A percentile compares a stretch with the other conserved stretches of the same genome.
phyloP scores from a whole-genome alignment of 1,140 invertebrate genomes.

The Dendroctonus ponderosae region DNA sequence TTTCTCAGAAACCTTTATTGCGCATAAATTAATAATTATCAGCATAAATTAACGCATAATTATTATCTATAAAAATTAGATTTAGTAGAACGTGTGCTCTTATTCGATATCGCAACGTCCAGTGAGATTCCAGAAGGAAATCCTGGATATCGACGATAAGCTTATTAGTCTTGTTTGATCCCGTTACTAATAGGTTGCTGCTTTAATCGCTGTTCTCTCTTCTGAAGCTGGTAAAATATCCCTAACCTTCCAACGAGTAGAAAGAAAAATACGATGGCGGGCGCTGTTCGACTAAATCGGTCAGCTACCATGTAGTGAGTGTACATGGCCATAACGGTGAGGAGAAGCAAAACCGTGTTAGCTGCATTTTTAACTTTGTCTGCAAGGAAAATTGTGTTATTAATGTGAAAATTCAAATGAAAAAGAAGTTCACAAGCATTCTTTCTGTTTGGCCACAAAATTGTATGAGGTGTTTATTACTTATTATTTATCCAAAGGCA shows the following conservation, averaged over 20 bases:
- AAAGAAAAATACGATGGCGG: constrained; percentile 91
- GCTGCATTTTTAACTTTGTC: constrained; percentile 86
- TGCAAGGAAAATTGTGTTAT: constrained; percentile 52
- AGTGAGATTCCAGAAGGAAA: too few species aligned
- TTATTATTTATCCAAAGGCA: too few species aligned
- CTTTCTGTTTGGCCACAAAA: too few species aligned
- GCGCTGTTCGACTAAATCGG: constrained; percentile 88
- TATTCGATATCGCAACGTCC: too few species aligned
- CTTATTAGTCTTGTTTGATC: constrained; percentile 61
- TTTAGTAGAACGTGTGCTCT: background rate
- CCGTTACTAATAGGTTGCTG: constrained; percentile 59
- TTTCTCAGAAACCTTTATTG: too few species aligned
- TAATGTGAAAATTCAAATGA: background rate
- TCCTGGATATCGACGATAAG: too few species aligned
- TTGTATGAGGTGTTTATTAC: too few species aligned
- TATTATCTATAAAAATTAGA: constrained; percentile 1
- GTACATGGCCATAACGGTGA: constrained; percentile 88
- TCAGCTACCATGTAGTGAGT: constrained; percentile 91
- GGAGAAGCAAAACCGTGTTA: constrained; percentile 75
- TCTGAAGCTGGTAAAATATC: constrained; percentile 63
- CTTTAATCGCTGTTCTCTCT: constrained; percentile 56
- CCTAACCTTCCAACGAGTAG: constrained; percentile 92
- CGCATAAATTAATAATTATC: too few species aligned
- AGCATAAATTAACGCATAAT: too few species aligned
- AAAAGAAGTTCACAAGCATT: background rate